A percentile compares a stretch with the other conserved stretches of the same genome.
phyloP scores from a whole-genome alignment of 2,797 vertebrate genomes.

The Galagoides demidoff region DNA sequence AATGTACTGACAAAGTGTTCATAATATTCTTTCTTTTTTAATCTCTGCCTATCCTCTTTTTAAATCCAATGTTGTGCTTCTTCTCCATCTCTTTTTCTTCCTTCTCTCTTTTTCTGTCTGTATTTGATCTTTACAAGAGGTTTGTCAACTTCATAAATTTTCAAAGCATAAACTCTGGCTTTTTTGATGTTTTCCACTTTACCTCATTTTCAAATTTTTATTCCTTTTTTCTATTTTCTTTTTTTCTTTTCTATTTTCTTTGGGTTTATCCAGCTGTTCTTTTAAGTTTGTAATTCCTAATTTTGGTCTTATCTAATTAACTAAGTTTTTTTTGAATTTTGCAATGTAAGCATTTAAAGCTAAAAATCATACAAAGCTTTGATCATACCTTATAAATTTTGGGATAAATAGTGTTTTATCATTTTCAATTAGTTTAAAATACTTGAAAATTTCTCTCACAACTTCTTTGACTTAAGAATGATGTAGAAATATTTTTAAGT shows the following conservation, averaged over 20 bases:
- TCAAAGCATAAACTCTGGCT: conserved; percentile 21
- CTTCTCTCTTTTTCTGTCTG: not conserved
- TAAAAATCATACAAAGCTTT: conserved; percentile 49
- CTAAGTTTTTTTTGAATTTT: conserved; percentile 9
- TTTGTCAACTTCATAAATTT: conserved; percentile 48
- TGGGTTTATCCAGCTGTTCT: conserved; percentile 6
- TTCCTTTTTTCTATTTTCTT: not conserved
- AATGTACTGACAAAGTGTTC: conserved; percentile 15
- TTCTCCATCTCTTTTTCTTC: not conserved
- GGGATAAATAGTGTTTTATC: not conserved
- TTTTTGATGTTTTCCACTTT: not conserved
- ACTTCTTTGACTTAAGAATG: not conserved
- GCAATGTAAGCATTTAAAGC: conserved; percentile 6
- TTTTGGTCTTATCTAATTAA: conserved; percentile 45
- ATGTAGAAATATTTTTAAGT: conserved; percentile 37
- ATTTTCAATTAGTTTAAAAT: conserved; percentile 47
- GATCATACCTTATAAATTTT: not conserved
- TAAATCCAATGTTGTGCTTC: conserved; percentile 21
- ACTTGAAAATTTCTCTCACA: not conserved
- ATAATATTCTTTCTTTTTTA: conserved; percentile 31
- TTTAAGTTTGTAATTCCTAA: not conserved
- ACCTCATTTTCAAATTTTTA: conserved; percentile 22
- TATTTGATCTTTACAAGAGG: not conserved
- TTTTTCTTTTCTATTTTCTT: conserved; percentile 43
- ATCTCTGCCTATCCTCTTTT: conserved; percentile 19